Evolutionary conservation across 2,888 invertebrate species (phyloP).

Genomic region (Hydrotaea cyrtoneurina): DNA sequence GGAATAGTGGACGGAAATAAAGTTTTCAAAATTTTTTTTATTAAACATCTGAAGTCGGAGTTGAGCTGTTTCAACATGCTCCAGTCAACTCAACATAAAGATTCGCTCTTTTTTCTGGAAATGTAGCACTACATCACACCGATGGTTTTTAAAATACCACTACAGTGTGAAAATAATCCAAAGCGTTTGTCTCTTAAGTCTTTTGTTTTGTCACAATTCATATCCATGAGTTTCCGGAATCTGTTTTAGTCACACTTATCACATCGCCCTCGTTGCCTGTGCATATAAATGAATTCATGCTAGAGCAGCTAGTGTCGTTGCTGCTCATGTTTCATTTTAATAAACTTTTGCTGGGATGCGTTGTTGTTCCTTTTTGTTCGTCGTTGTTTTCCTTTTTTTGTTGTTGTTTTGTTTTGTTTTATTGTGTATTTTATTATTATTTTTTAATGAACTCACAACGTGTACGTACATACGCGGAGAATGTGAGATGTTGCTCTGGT

Average conservation of each 20-base stretch:
- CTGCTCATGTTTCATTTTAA: constrained; percentile 42
- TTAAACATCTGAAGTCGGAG: too few relatives aligned
- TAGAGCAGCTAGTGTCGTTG: not conserved
- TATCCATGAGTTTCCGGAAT: not conserved
- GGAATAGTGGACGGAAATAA: too few relatives aligned
- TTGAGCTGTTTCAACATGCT: too few relatives aligned
- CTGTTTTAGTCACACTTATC: not conserved
- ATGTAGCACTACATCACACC: too few relatives aligned
- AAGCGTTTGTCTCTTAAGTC: constrained; percentile 58
- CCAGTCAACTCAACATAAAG: too few relatives aligned
- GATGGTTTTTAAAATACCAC: too few relatives aligned
- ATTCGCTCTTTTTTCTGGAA: too few relatives aligned
- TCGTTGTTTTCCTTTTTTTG: not conserved
- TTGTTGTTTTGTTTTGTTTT: not conserved
- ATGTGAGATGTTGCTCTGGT: not conserved
- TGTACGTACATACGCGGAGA: not conserved
- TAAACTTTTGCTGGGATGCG: not conserved
- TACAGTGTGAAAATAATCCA: too few relatives aligned
- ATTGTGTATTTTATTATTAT: constrained; percentile 14
- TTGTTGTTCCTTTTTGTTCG: not conserved
- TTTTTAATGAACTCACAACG: constrained; percentile 37
- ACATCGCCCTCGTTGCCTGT: not conserved
- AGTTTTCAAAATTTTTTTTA: too few relatives aligned
- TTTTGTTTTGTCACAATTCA: constrained; percentile 23
- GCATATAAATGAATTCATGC: constrained; percentile 1